Base-by-base conservation (phyloP, 2,113 vertebrate genomes). In the Sebastes schlegelii region DNA sequence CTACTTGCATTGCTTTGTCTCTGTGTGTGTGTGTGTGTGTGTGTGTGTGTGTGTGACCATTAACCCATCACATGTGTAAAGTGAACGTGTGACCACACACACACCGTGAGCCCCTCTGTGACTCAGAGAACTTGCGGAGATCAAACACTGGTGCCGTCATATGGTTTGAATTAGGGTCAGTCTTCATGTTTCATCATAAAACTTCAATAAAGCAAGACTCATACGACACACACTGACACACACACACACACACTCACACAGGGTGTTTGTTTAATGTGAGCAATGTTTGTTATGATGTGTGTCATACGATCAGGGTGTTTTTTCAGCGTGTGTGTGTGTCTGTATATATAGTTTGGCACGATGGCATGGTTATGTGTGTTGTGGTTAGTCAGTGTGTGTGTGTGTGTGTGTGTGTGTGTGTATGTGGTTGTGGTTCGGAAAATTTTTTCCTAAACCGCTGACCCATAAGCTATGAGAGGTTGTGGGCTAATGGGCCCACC, bases 111-210 rank as follows among this genome's bases (percentile, higher is more conserved):
- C 83, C 85, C 55, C 74, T 90, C 83, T 80, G 85, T 83, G 88
- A 87, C 86, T 86, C 86, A 86, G 77, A 89, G 66, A 84, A 71
- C 88, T 88, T 54, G 89, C 10, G 1, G 90, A 93, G 93, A 94
- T 94, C 93, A 94, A 94, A 94, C 91, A 46, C 67, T 57, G 62
- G 74, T 63, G 75, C 75, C 8, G 65, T 94, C 95, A 96, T 94
- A 95, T 95, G 95, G 95, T 95, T 94, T 95, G 95, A 95, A 97
- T 97, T 96, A 96, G 94, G 83, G 87, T 94, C 93, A 94, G 90
- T 95, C 89, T 92, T 96, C 90, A 84, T 92, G 93, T 96, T 96
- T 94, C 94, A 95, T 95, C 95, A 96, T 97, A 96, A 95, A 94
- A 95, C 96, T 96, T 93, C 96, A 95, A 95, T 96, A 92, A 96